Conservation (phyloP, 1,140 invertebrate species). For the Neelides sp. region DNA sequence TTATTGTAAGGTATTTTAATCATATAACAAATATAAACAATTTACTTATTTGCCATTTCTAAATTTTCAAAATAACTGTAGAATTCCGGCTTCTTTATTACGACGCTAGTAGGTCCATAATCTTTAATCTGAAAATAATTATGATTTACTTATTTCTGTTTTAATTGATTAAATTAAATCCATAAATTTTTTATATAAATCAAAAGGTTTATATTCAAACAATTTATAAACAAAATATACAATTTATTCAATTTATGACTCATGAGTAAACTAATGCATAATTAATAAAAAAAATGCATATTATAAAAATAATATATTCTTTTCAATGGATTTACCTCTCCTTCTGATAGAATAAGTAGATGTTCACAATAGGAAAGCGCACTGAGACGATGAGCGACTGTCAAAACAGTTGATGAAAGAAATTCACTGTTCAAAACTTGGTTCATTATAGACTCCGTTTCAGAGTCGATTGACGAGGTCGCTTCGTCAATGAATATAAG, state of each 20-base stretch:
- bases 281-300: no score
- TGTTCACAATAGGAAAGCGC: slow-evolving; percentile 37
- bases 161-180: neutral
- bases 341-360: slow-evolving; percentile 33
- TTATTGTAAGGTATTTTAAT: neutral
- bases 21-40: no score
- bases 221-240: no score
- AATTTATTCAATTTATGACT: no score
- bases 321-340: slow-evolving; percentile 19
- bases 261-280: no score
- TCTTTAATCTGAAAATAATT: slow-evolving; percentile 20
- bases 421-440: slow-evolving; percentile 38
- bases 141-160: neutral
- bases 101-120: slow-evolving; percentile 20
- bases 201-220: neutral
- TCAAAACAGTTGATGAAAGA: slow-evolving; percentile 38
- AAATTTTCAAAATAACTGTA: slow-evolving; percentile 24
- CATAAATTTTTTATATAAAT: neutral
- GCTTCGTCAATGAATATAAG: slow-evolving; percentile 75
- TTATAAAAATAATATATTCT: neutral
- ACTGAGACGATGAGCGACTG: slow-evolving; percentile 41
- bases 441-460: slow-evolving; percentile 52
- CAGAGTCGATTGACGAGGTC: slow-evolving; percentile 67
- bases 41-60: no score
- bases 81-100: slow-evolving; percentile 26